A percentile compares a stretch with the other conserved stretches of the same genome.
Conservation (phyloP, 2,797 vertebrate genomes). For the Hybognathus amarus region DNA sequence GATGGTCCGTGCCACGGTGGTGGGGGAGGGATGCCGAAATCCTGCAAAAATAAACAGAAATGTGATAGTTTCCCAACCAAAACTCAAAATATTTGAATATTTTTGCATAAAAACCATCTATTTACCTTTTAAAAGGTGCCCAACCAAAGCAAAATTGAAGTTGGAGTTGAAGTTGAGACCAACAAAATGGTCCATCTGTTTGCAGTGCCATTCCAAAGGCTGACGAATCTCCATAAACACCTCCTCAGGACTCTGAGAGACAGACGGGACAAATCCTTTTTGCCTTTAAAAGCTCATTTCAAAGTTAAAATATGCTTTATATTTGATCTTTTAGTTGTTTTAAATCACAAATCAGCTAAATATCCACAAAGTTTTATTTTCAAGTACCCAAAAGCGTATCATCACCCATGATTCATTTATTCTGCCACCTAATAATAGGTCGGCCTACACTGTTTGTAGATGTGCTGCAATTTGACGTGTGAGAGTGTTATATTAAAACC, state of each 20-base stretch:
- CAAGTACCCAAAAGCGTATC: neutral
- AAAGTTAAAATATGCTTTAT: neutral
- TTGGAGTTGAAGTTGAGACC: slow-evolving; percentile 97
- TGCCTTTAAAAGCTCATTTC: neutral
- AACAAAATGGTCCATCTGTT: slow-evolving; percentile 99
- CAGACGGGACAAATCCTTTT: neutral
- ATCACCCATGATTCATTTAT: neutral
- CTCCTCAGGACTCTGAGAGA: slow-evolving; percentile 90
- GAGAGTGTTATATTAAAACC: slow-evolving; percentile 67
- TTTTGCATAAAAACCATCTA: neutral
- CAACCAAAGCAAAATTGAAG: slow-evolving; percentile 97
- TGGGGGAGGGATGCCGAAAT: slow-evolving; percentile 92
- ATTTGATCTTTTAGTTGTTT: neutral
- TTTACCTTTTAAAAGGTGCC: slow-evolving; percentile 94
- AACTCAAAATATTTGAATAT: neutral
- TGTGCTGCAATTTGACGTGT: too few relatives aligned
- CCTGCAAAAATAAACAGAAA: slow-evolving; percentile 67
- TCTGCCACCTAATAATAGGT: neutral
- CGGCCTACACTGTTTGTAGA: too few relatives aligned
- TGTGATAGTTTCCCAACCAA: neutral
- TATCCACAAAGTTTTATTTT: neutral
- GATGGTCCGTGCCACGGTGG: slow-evolving; percentile 92
- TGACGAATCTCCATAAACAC: slow-evolving; percentile 97
- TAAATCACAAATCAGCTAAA: neutral
- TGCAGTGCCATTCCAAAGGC: slow-evolving; percentile 97